Base-by-base conservation (phyloP, 2,797 vertebrate species). In the Cottoperca gobio region DNA sequence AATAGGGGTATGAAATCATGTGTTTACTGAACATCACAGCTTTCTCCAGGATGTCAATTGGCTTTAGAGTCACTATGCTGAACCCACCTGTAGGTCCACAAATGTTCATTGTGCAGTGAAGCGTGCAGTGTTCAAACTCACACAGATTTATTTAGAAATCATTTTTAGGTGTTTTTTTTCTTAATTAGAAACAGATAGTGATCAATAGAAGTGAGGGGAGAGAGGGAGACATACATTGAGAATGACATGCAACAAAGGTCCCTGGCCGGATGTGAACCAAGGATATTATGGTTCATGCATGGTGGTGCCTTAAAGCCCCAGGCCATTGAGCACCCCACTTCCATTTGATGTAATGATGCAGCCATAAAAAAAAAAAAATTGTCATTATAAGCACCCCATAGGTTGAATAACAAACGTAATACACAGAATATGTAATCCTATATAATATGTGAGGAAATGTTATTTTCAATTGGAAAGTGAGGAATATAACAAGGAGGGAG, bases 231-330 rank as follows among this genome's bases (percentile, higher is more conserved):
- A 17, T 17, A 54, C 12, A 67, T 49, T 5, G 17, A 53, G 31
- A 31, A 42, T 65, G 23, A 43, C 43, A 55, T 53, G 46, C 19
- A 66, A 26, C 49, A 53, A 74, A 72, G 66, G 69, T 53, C 35
- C 21, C 28, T 17, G 31, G 19, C 31, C 24, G 23, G 62, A 70
- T 74, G 60, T 31, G 33, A 76, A 42, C 50, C 6, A 14, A 43
- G 16, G 55, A 78, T 64, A 64, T 82, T 78, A 73, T 76, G 50
- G 73, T 42, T 80, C 58, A 78, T 67, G 64, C 69, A 72, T 69
- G 73, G 62, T 33, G 28, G 37, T 26, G n/a, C 39, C 49, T 76
- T 71, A 66, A 53, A 57, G 46, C 65, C 48, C 6, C 2, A 21
- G 40, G 78, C 63, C 35, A 65, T 46, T 13, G 26, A 66, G 31